A percentile compares a stretch with the other conserved stretches of the same genome.
Evolutionary conservation across 2,888 invertebrate species (phyloP).

Genomic region (Heliconius ismenius): DNA sequence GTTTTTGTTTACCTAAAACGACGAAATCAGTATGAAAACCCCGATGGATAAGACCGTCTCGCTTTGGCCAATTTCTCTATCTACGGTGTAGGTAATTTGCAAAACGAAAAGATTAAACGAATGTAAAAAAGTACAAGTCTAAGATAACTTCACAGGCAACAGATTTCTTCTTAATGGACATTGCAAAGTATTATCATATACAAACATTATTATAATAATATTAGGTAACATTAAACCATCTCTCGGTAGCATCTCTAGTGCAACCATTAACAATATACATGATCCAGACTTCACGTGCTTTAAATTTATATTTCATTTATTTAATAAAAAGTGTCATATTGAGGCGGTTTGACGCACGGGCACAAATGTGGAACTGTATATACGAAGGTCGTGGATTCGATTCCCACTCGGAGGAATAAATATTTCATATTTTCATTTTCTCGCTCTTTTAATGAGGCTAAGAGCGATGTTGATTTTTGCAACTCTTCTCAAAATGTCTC

Average conservation of each 20-base stretch:
- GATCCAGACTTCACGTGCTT: background rate
- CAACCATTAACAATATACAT: background rate
- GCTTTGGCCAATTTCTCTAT: too few relatives aligned
- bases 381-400: too few relatives aligned
- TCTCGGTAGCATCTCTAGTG: slow-evolving; percentile 1
- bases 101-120: background rate
- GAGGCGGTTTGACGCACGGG: too few relatives aligned
- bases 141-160: background rate
- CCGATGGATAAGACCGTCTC: too few relatives aligned
- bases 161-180: slow-evolving; percentile 5
- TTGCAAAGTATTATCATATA: slow-evolving; percentile 3
- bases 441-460: background rate
- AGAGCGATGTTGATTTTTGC: background rate
- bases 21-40: too few relatives aligned
- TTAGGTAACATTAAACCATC: background rate
- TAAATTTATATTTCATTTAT: background rate
- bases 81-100: background rate
- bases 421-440: background rate
- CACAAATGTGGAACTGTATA: too few relatives aligned
- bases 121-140: background rate
- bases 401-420: background rate
- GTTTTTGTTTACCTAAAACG: too few relatives aligned
- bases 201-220: background rate
- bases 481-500: background rate
- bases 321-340: background rate